Conservation (phyloP, 2,888 invertebrate genomes). For the Unio delphinus region DNA sequence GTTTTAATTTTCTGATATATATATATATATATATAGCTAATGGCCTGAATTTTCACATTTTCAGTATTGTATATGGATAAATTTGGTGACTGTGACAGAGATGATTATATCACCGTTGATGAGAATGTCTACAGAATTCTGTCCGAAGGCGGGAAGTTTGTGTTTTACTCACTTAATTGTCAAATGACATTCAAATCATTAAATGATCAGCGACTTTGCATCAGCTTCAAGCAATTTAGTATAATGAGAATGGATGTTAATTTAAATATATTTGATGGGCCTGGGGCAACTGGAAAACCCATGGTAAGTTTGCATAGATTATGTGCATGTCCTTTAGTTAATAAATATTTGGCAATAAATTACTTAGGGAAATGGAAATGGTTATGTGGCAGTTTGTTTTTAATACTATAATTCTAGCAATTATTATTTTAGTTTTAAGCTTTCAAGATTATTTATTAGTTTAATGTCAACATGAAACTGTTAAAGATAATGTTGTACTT, state of each 20-base stretch:
- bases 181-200: conserved; percentile 46
- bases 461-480: too few relatives aligned
- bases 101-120: conserved; percentile 14
- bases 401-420: too few relatives aligned
- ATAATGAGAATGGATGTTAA: conserved; percentile 35
- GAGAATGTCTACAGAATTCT: conserved; percentile 21
- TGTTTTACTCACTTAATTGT: conserved; percentile 45
- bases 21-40: too few relatives aligned
- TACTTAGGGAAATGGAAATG: not conserved
- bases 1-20: too few relatives aligned
- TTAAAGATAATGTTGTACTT: too few relatives aligned
- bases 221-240: conserved; percentile 38
- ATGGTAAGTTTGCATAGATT: conserved; percentile 21
- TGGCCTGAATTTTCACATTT: too few relatives aligned
- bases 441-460: too few relatives aligned
- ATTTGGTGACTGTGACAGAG: conserved; percentile 31
- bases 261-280: conserved; percentile 35
- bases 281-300: conserved; percentile 18
- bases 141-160: conserved; percentile 26
- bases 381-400: too few relatives aligned
- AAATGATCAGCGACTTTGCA: conserved; percentile 42
- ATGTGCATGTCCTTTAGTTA: not conserved
- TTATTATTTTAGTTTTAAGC: too few relatives aligned
- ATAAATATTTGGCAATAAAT: not conserved
- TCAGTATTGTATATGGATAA: conserved; percentile 25